Percentiles rank a stretch among this genome's conserved stretches.
phyloP scores from a whole-genome alignment of 1,140 invertebrate species.

The Delia radicum region DNA sequence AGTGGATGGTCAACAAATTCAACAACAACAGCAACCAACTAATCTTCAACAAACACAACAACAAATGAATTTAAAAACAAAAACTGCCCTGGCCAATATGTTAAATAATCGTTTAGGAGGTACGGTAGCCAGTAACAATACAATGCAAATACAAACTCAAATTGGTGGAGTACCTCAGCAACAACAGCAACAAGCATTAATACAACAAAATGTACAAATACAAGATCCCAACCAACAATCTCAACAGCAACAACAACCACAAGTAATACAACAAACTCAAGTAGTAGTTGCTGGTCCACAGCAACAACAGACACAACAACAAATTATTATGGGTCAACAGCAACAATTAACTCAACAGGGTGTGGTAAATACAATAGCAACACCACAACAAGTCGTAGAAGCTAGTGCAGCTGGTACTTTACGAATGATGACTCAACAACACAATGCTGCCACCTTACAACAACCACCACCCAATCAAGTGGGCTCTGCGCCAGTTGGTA shows the following conservation, averaged over 20 bases:
- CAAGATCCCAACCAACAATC: constrained; percentile 27
- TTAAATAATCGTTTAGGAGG: constrained; percentile 80
- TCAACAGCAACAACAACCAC: constrained; percentile 30
- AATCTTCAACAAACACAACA: constrained; percentile 51
- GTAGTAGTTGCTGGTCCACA: constrained; percentile 42
- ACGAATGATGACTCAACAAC: constrained; percentile 78
- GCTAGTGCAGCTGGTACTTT: constrained; percentile 72
- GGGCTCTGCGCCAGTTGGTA: constrained; percentile 32
- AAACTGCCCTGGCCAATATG: constrained; percentile 93
- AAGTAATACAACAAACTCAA: constrained; percentile 44
- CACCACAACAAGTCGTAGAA: constrained; percentile 53
- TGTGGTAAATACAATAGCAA: background rate
- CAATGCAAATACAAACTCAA: constrained; percentile 29
- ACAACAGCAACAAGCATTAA: constrained; percentile 45
- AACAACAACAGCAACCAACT: constrained; percentile 53
- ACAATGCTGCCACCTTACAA: constrained; percentile 62
- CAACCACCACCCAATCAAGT: constrained; percentile 33
- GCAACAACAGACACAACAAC: constrained; percentile 44
- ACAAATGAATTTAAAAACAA: constrained; percentile 83
- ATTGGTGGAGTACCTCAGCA: constrained; percentile 29
- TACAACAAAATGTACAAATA: background rate
- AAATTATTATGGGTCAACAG: constrained; percentile 26
- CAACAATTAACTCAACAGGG: constrained; percentile 31
- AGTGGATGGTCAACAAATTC: constrained; percentile 45
- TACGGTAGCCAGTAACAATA: constrained; percentile 53